Evolutionary conservation across 2,888 invertebrate species (phyloP).

Genomic region (Acleris emargana): DNA sequence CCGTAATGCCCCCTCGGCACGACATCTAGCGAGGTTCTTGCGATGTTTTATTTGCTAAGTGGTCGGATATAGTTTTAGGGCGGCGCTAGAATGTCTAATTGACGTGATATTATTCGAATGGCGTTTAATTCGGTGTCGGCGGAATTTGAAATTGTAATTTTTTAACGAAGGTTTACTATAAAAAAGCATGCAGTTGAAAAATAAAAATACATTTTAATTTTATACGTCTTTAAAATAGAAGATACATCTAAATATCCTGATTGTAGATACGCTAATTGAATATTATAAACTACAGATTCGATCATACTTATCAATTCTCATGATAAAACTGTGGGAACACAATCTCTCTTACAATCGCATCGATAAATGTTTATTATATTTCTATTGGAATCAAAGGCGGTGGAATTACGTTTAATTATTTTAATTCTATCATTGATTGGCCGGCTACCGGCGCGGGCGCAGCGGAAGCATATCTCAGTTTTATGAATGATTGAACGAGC

Average conservation of each 20-base stretch:
- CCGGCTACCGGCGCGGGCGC: slow-evolving; percentile 40
- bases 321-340: slow-evolving; percentile 27
- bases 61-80: slow-evolving; percentile 62
- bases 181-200: no score
- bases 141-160: slow-evolving; percentile 26
- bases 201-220: no score
- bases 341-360: slow-evolving; percentile 21
- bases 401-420: slow-evolving; percentile 18
- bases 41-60: slow-evolving; percentile 79
- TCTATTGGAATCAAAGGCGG: slow-evolving; percentile 12
- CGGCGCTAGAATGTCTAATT: slow-evolving; percentile 66
- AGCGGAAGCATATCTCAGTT: slow-evolving; percentile 71
- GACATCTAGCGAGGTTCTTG: slow-evolving; percentile 67
- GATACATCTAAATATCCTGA: not conserved
- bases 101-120: slow-evolving; percentile 72
- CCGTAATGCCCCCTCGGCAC: slow-evolving; percentile 74
- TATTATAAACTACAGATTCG: slow-evolving; percentile 8
- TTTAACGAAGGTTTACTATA: no score
- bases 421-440: slow-evolving; percentile 26
- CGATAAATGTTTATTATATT: slow-evolving; percentile 21
- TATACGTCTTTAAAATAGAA: not conserved
- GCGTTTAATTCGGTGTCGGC: slow-evolving; percentile 36
- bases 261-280: slow-evolving; percentile 4
- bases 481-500: slow-evolving; percentile 66
- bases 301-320: slow-evolving; percentile 2